Evolutionary conservation across 2,113 vertebrate genomes (phyloP).

Genomic region (Embiotoca jacksoni): DNA sequence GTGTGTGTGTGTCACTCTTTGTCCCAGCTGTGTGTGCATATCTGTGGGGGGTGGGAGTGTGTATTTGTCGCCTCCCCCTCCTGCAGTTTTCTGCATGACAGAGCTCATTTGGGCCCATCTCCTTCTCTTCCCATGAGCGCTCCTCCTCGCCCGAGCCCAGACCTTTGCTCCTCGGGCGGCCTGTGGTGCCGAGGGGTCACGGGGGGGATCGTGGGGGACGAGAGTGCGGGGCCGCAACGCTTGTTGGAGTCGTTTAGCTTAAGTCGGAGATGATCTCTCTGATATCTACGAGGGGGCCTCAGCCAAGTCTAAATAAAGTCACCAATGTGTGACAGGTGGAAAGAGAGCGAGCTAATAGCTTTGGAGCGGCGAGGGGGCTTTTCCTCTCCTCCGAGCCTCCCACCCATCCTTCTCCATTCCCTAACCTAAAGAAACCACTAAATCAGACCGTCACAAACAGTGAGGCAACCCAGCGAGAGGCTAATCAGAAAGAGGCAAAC

Average conservation of each 20-base stretch:
- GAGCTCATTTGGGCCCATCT: slow-evolving; percentile 60
- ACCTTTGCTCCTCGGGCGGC: slow-evolving; percentile 38
- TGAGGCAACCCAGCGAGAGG: slow-evolving; percentile 25
- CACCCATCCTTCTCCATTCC: slow-evolving; percentile 19
- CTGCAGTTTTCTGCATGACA: slow-evolving; percentile 73
- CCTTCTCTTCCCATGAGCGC: slow-evolving; percentile 42
- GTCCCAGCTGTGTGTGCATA: slow-evolving; percentile 68
- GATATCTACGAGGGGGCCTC: slow-evolving; percentile 59
- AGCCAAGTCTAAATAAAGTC: slow-evolving; percentile 70
- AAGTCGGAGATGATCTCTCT: slow-evolving; percentile 72
- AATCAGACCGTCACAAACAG: slow-evolving; percentile 46
- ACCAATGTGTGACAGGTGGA: slow-evolving; percentile 80
- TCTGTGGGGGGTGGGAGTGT: slow-evolving; percentile 60
- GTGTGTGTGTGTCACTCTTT: slow-evolving; percentile 32
- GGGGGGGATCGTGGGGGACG: slow-evolving; percentile 58
- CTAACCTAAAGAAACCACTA: slow-evolving; percentile 32
- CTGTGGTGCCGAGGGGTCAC: slow-evolving; percentile 63
- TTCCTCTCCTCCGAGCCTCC: neutral
- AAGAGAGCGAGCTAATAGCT: slow-evolving; percentile 74
- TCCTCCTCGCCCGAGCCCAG: slow-evolving; percentile 10
- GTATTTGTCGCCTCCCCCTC: slow-evolving; percentile 62
- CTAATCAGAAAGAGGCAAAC: slow-evolving; percentile 64
- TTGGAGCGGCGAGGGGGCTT: slow-evolving; percentile 40
- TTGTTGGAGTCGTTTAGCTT: slow-evolving; percentile 84
- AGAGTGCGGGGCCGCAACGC: slow-evolving; percentile 68